Evolutionary conservation across 2,888 invertebrate species (phyloP).

Genomic region (Leptarthrus brevirostris): DNA sequence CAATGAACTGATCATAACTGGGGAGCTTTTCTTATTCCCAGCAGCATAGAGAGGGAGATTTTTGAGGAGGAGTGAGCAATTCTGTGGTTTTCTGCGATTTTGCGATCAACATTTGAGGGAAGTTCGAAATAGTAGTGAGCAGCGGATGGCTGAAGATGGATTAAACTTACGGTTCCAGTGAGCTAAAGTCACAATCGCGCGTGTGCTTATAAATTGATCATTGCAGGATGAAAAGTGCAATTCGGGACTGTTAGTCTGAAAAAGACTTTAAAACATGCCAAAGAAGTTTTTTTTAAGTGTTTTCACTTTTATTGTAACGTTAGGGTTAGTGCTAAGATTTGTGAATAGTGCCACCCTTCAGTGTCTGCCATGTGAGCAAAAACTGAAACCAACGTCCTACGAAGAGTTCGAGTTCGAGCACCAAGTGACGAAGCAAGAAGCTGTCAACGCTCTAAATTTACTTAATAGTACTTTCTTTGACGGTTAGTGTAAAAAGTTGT

Average conservation of each 20-base stretch:
- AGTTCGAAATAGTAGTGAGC: slow-evolving; percentile 10
- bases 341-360: slow-evolving; percentile 35
- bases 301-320: background rate
- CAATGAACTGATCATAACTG: background rate
- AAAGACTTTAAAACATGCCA: slow-evolving; percentile 22
- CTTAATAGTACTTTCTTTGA: slow-evolving; percentile 61
- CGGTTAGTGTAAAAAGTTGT: slow-evolving; percentile 57
- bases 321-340: slow-evolving; percentile 20
- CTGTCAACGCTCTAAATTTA: slow-evolving; percentile 60
- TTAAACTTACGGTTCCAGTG: background rate
- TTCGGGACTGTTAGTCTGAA: slow-evolving; percentile 7
- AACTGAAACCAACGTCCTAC: slow-evolving; percentile 54
- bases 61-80: background rate
- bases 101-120: background rate
- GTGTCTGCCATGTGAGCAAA: slow-evolving; percentile 29
- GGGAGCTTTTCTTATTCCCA: background rate
- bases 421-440: slow-evolving; percentile 63
- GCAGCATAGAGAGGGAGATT: background rate
- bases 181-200: background rate
- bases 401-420: slow-evolving; percentile 65
- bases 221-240: background rate
- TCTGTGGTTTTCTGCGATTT: slow-evolving; percentile 7
- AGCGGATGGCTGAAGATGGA: slow-evolving; percentile 12
- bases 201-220: background rate
- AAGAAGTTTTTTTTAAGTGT: background rate